Evolutionary conservation across 2,797 vertebrate genomes (phyloP), one percentile per base, ranked within the genome.

Genomic region (Picus viridis): DNA sequence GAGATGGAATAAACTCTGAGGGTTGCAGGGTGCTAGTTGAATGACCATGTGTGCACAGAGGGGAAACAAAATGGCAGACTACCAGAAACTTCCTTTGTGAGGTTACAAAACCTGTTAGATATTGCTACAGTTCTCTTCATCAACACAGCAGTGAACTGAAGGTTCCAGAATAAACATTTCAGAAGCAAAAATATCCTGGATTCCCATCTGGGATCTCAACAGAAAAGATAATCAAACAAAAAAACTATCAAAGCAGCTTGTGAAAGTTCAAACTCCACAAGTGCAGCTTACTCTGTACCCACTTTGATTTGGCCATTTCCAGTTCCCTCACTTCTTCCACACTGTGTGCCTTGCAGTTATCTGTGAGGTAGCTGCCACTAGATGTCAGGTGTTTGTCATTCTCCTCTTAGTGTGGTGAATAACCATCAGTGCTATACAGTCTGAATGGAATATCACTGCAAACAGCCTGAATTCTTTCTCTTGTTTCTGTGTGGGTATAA

Each of bases 341-440:
- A 20, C 10, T 20, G 19, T 10, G 8, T 6, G 7, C 26, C 30
- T 19, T 27, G 9, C 56, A 53, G 68, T 39, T 47, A 19, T 5
- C 53, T 1, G 7, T 30, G 51, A 86, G 75, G 16, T 5, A 72
- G 79, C 68, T 88, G 87, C 96, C 96, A 32, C 95, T 94, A 95
- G 96, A 94, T 92, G 95, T 94, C 93, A 93, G 92, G 59, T 87
- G 82, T 87, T 96, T 75, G 56, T 93, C 78, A 1, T 43, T 84
- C 54, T 90, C 64, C 49, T 51, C 79, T 70, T 17, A 5, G 18
- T 32, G 64, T 41, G 64, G 27, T 41, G 39, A 8, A 26, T 59
- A 65, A 29, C 75, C 24, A 47, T 26, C 9, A 9, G 2, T 20
- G 22, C 72, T 30, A 53, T n/a, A 13, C 4, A 27, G 14, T 43